phyloP scores from a whole-genome alignment of 2,797 vertebrate species.

The Silurus aristotelis region DNA sequence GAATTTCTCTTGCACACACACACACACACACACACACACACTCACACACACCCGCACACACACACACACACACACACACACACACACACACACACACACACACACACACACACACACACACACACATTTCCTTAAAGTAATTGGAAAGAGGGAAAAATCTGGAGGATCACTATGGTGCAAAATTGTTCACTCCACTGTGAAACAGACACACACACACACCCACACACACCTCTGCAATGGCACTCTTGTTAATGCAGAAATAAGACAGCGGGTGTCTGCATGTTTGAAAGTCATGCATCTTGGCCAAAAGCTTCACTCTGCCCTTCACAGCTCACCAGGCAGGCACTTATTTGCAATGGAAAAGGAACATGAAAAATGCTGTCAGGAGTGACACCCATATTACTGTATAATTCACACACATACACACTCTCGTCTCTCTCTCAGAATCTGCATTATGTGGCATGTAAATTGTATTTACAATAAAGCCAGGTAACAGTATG shows the following conservation, averaged over 20 bases:
- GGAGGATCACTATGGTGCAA: constrained; percentile 55
- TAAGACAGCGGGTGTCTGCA: constrained; percentile 50
- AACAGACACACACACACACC: constrained; percentile 35
- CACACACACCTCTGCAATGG: constrained; percentile 55
- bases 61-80: constrained; percentile 53
- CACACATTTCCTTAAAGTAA: constrained; percentile 66
- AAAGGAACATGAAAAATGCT: constrained; percentile 52
- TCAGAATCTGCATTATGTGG: constrained; percentile 52
- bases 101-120: constrained; percentile 48
- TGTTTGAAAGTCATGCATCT: constrained; percentile 75
- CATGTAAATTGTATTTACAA: constrained; percentile 63
- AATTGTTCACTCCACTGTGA: constrained; percentile 67
- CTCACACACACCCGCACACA: constrained; percentile 53
- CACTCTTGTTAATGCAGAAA: constrained; percentile 52
- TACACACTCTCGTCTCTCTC: constrained; percentile 49
- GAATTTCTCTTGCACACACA: constrained; percentile 60
- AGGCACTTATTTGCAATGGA: constrained; percentile 57
- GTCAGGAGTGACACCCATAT: constrained; percentile 67
- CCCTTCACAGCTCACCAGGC: constrained; percentile 77
- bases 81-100: constrained; percentile 51
- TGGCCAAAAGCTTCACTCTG: constrained; percentile 73
- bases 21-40: constrained; percentile 50
- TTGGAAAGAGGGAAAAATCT: constrained; percentile 70
- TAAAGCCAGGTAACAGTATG: constrained; percentile 58
- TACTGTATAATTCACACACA: constrained; percentile 56